Evolutionary conservation across 2,888 invertebrate species (phyloP).

Genomic region (Argyresthia goedartella): DNA sequence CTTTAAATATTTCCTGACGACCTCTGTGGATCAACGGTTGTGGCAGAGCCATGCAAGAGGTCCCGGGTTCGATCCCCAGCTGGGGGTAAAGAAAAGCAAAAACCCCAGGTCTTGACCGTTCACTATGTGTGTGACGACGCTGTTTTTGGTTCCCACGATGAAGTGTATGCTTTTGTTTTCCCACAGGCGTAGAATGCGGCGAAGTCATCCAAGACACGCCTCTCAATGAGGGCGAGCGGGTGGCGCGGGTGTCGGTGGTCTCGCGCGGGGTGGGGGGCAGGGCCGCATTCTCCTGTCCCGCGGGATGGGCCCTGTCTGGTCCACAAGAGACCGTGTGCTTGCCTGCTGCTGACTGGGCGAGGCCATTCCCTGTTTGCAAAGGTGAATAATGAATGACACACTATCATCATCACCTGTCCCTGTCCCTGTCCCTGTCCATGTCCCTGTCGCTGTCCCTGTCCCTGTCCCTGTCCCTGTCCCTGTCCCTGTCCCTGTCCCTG

Average conservation of each 20-base stretch:
- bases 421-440: background rate
- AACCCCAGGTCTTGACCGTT: no score
- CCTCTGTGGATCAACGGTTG: no score
- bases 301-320: conserved; percentile 82
- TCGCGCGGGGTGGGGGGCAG: conserved; percentile 85
- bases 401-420: background rate
- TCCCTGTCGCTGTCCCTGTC: background rate
- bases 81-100: no score
- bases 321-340: conserved; percentile 81
- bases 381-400: conserved; percentile 52
- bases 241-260: conserved; percentile 79
- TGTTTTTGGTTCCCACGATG: no score
- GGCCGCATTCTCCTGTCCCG: conserved; percentile 83
- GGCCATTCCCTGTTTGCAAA: conserved; percentile 81
- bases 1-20: no score
- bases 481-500: background rate
- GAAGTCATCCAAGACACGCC: conserved; percentile 71
- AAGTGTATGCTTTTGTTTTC: no score
- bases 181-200: conserved; percentile 87
- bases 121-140: no score
- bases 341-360: conserved; percentile 84
- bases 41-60: no score
- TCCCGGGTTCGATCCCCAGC: no score
- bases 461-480: background rate
- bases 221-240: conserved; percentile 64